Conservation (phyloP, 2,888 invertebrate species). For the Epinotia bilunana region DNA sequence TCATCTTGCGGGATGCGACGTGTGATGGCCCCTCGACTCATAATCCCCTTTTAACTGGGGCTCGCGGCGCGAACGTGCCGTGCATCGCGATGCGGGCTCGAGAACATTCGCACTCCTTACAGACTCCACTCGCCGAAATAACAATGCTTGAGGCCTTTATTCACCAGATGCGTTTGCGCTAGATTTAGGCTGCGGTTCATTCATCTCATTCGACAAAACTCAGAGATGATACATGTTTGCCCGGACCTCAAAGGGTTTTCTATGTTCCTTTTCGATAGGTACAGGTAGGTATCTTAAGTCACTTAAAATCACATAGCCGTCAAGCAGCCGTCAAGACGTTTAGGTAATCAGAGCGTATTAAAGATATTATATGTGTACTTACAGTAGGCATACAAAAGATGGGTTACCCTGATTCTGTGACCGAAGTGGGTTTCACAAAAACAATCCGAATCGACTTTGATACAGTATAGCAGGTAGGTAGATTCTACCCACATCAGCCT, state of each 20-base stretch:
- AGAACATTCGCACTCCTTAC: slow-evolving; percentile 75
- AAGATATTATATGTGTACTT: no score
- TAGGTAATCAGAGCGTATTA: no score
- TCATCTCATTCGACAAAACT: not conserved
- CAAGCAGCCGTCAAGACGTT: no score
- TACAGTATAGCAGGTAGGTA: no score
- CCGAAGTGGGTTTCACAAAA: no score
- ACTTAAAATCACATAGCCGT: no score
- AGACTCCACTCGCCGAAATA: slow-evolving; percentile 52
- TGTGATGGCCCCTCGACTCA: slow-evolving; percentile 79
- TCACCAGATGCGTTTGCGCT: not conserved
- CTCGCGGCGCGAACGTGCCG: slow-evolving; percentile 69
- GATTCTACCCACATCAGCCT: no score
- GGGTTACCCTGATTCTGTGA: no score
- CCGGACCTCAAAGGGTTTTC: not conserved
- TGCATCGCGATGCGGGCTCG: slow-evolving; percentile 68
- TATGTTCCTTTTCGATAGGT: no score
- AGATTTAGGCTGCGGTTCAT: not conserved
- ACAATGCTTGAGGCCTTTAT: slow-evolving; percentile 6
- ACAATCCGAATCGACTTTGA: no score
- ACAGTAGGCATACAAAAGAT: no score
- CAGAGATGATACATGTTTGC: not conserved
- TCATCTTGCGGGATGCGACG: slow-evolving; percentile 30
- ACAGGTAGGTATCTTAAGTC: no score
- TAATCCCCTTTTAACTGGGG: slow-evolving; percentile 83